phyloP scores from a whole-genome alignment of 2,797 vertebrate species.

The Nothura maculosa region DNA sequence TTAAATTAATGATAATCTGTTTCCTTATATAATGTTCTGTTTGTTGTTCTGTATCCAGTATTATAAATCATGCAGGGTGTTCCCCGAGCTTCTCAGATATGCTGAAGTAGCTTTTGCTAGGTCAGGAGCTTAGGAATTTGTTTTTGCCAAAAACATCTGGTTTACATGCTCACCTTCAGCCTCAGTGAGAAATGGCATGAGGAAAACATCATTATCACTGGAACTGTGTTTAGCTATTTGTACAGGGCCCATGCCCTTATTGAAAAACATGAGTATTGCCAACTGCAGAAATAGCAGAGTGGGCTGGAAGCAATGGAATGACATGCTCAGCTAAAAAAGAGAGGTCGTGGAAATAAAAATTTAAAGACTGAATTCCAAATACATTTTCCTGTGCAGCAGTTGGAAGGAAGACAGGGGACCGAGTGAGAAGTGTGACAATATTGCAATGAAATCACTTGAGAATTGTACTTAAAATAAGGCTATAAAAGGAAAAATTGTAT shows the following conservation, averaged over 20 bases:
- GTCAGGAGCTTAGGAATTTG: not conserved
- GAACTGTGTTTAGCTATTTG: not conserved
- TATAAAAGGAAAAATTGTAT: accelerated
- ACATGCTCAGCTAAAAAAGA: not conserved
- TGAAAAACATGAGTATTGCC: constrained; percentile 9
- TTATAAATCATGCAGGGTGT: constrained; percentile 26
- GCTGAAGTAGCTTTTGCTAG: not conserved
- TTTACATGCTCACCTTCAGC: constrained; percentile 12
- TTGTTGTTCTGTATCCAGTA: not conserved
- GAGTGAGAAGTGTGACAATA: not conserved
- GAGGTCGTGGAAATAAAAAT: not conserved
- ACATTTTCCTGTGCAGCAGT: not conserved
- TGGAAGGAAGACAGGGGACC: not conserved
- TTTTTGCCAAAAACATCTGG: not conserved
- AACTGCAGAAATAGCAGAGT: not conserved
- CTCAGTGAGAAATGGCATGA: not conserved
- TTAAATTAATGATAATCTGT: not conserved
- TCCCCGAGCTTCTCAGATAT: not conserved
- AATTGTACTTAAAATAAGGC: not conserved
- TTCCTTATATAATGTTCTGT: not conserved
- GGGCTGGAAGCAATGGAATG: not conserved
- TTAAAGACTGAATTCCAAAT: not conserved
- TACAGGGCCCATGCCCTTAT: not conserved
- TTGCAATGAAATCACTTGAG: not conserved
- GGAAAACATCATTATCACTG: not conserved